A percentile compares a stretch with the other conserved stretches of the same genome.
These are phyloP conservation scores for Sphaerophoria taeniata DNA, from an alignment of 2,888 invertebrate genomes.

Conservation along the genomic window DNA sequence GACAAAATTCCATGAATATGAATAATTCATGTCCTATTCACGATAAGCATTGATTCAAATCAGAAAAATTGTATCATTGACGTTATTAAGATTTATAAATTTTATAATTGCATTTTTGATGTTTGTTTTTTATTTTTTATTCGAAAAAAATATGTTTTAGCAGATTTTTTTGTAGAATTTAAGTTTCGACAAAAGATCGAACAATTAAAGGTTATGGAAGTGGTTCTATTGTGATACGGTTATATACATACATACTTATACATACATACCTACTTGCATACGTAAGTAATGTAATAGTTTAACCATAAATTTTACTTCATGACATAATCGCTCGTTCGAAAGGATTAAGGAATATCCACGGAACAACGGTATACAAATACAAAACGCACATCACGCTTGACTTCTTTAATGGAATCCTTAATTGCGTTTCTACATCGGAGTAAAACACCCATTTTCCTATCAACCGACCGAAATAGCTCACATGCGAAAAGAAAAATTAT, in stretches of 20 bases:
- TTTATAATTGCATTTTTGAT: not conserved
- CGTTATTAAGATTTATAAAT: not conserved
- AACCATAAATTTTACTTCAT: slow-evolving; percentile 28
- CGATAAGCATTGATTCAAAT: not conserved
- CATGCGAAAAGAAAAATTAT: slow-evolving; percentile 39
- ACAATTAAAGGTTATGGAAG: too few species aligned
- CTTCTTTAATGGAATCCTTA: slow-evolving; percentile 72
- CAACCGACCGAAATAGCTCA: slow-evolving; percentile 45
- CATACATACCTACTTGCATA: too few species aligned
- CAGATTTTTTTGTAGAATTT: not conserved
- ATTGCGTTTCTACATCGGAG: slow-evolving; percentile 65
- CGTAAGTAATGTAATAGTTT: slow-evolving; percentile 33
- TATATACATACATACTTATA: too few species aligned
- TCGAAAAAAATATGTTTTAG: not conserved
- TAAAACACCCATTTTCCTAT: slow-evolving; percentile 21
- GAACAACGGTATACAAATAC: not conserved
- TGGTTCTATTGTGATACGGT: not conserved
- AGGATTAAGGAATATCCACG: too few species aligned
- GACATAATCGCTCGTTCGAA: slow-evolving; percentile 3
- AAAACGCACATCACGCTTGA: slow-evolving; percentile 69
- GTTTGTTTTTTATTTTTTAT: too few species aligned
- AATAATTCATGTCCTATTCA: slow-evolving; percentile 28
- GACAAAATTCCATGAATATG: slow-evolving; percentile 20
- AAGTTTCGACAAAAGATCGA: not conserved
- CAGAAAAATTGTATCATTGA: not conserved